A percentile compares a stretch with the other conserved stretches of the same genome.
These are phyloP conservation scores for Anarrhichthys ocellatus DNA, from an alignment of 2,113 vertebrate genomes.

Conservation along the genomic window DNA sequence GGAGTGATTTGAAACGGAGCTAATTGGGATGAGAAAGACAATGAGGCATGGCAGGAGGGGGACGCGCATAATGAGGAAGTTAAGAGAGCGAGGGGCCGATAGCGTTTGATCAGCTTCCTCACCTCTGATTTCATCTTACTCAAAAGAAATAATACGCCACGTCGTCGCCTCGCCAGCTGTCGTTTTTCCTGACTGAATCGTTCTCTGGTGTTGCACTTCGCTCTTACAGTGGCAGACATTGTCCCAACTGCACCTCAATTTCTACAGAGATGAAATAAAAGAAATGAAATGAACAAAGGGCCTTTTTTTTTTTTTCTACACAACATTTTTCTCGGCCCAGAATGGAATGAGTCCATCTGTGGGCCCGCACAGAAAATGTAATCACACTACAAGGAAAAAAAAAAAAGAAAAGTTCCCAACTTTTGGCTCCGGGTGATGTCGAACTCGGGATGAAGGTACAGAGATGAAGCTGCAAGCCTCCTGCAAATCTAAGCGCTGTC, in stretches of 20 bases:
- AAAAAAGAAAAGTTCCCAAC: constrained; percentile 2
- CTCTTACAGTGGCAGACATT: constrained; percentile 37
- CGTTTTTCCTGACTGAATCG: constrained; percentile 42
- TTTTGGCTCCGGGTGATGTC: constrained; percentile 20
- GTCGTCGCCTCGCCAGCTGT: constrained; percentile 47
- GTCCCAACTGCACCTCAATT: constrained; percentile 49
- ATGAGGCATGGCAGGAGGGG: constrained; percentile 28
- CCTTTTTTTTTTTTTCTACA: constrained; percentile 48
- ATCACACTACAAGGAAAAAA: constrained; percentile 35
- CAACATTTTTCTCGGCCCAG: constrained; percentile 50
- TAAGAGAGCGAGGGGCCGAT: constrained; percentile 1
- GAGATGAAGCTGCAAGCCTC: constrained; percentile 9
- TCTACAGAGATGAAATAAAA: constrained; percentile 51
- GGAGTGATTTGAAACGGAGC: constrained; percentile 47
- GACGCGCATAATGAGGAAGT: constrained; percentile 1
- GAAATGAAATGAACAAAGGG: constrained; percentile 63
- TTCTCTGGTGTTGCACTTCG: constrained; percentile 37
- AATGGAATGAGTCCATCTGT: constrained; percentile 58
- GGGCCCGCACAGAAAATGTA: constrained; percentile 42
- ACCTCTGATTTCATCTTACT: constrained; percentile 42
- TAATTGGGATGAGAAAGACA: constrained; percentile 71
- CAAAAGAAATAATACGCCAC: constrained; percentile 21
- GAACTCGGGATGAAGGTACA: constrained; percentile 18
- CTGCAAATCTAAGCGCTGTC: constrained; percentile 16
- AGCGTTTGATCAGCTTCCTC: constrained; percentile 46